A percentile compares a stretch with the other conserved stretches of the same genome.
These are phyloP conservation scores for Plutella xylostella DNA, from an alignment of 2,888 invertebrate genomes.

Conservation along the genomic window DNA sequence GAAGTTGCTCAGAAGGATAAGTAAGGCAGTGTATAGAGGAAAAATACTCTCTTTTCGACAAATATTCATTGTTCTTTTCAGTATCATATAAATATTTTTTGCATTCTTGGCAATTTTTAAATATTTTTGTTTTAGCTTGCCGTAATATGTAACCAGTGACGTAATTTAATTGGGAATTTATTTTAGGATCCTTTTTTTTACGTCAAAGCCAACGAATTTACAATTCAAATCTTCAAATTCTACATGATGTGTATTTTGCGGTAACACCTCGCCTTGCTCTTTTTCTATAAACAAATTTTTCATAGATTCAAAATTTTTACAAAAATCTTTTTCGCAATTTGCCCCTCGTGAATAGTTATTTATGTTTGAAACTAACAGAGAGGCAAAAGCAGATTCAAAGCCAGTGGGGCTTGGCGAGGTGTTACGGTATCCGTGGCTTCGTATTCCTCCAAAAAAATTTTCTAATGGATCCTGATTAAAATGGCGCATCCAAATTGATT, in stretches of 20 bases:
- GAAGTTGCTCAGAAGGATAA: neutral
- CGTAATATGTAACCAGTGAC: neutral
- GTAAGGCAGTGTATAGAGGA: neutral
- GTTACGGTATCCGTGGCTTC: neutral
- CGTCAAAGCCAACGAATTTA: neutral
- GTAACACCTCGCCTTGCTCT: neutral
- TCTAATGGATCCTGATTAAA: slow-evolving; percentile 3
- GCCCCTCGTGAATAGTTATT: neutral
- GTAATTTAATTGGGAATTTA: neutral
- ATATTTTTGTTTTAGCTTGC: neutral
- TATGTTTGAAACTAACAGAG: neutral
- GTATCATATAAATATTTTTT: neutral
- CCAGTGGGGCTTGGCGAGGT: neutral
- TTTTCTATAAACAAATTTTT: neutral
- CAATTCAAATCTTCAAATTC: neutral
- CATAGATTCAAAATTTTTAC: neutral
- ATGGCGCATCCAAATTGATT: slow-evolving; percentile 1
- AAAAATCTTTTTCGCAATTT: neutral
- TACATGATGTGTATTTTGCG: neutral
- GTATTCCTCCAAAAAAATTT: slow-evolving; percentile 1
- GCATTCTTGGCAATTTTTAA: neutral
- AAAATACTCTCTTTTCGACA: neutral
- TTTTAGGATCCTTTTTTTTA: neutral
- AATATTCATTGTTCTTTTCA: neutral
- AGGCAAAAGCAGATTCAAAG: neutral